phyloP scores from a whole-genome alignment of 37 sponge, comb jelly and placozoan species.

The Spongilla lacustris region DNA sequence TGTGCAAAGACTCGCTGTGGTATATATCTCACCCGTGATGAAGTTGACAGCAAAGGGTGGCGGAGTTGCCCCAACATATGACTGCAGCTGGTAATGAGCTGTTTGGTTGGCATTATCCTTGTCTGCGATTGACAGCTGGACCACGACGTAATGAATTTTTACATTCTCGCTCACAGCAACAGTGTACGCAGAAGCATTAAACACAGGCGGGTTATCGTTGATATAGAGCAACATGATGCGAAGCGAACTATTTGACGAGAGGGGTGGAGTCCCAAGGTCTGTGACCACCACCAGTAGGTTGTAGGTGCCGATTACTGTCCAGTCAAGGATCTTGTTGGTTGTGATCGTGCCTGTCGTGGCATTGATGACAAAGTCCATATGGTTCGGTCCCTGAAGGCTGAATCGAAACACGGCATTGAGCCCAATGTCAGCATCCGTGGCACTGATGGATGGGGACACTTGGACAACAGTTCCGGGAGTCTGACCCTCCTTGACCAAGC shows the following conservation, averaged over 20 bases:
- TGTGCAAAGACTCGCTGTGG: conserved; percentile 15
- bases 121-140: conserved; percentile 47
- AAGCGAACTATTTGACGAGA: conserved; percentile 31
- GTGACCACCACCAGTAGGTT: conserved; percentile 56
- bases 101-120: conserved; percentile 25
- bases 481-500: conserved; percentile 48
- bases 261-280: conserved; percentile 59
- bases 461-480: conserved; percentile 31
- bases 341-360: conserved; percentile 27
- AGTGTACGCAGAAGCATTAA: conserved; percentile 15
- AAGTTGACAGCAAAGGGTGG: conserved; percentile 32
- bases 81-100: background rate
- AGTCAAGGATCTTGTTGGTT: conserved; percentile 30
- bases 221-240: conserved; percentile 58
- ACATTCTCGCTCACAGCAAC: conserved; percentile 39
- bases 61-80: background rate
- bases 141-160: background rate
- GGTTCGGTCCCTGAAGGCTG: conserved; percentile 21
- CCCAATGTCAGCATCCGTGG: conserved; percentile 62
- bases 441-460: conserved; percentile 18
- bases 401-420: conserved; percentile 22
- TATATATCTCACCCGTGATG: conserved; percentile 42
- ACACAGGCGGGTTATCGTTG: conserved; percentile 75
- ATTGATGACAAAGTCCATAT: conserved; percentile 39
- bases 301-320: conserved; percentile 44